These are phyloP conservation scores for Xanthorhoe designata DNA, from an alignment of 2,888 invertebrate genomes.

Conservation along the genomic window DNA sequence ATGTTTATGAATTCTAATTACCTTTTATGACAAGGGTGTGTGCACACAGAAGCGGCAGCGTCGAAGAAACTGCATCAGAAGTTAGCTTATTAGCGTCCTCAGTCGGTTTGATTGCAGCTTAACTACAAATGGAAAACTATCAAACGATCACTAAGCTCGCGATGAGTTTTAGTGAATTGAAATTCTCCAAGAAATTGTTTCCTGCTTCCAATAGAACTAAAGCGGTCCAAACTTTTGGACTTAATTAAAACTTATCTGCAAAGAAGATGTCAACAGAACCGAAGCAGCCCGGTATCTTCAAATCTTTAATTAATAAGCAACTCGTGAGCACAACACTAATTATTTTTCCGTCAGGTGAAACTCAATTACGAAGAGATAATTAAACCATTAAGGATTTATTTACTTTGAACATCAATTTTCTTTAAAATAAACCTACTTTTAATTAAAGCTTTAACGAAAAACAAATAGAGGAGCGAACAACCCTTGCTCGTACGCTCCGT, in stretches of 20 bases:
- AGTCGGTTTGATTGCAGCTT: not conserved
- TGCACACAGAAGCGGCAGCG: not conserved
- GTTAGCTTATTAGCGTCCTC: not conserved
- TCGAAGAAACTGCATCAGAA: not conserved
- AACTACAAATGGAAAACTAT: conserved; percentile 26
- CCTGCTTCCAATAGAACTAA: conserved; percentile 33
- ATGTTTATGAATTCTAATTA: not conserved
- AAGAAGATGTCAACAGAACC: conserved; percentile 44
- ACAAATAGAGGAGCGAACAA: conserved; percentile 77
- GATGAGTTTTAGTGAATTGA: conserved; percentile 29
- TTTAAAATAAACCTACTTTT: conserved; percentile 83
- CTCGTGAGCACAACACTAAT: conserved; percentile 63
- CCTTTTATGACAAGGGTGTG: not conserved
- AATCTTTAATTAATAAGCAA: conserved; percentile 60
- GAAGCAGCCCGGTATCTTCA: conserved; percentile 51
- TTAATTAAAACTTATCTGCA: conserved; percentile 43
- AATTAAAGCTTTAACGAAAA: conserved; percentile 84
- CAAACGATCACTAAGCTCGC: conserved; percentile 21
- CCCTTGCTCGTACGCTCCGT: conserved; percentile 68
- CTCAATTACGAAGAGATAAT: conserved; percentile 83
- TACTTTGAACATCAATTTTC: conserved; percentile 83
- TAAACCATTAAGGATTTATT: conserved; percentile 83
- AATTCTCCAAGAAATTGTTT: conserved; percentile 30
- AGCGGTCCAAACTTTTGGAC: conserved; percentile 37
- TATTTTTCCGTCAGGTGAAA: conserved; percentile 78